Conservation (phyloP, 92 coral and sea anemone genomes). For the Heteractis magnifica region DNA sequence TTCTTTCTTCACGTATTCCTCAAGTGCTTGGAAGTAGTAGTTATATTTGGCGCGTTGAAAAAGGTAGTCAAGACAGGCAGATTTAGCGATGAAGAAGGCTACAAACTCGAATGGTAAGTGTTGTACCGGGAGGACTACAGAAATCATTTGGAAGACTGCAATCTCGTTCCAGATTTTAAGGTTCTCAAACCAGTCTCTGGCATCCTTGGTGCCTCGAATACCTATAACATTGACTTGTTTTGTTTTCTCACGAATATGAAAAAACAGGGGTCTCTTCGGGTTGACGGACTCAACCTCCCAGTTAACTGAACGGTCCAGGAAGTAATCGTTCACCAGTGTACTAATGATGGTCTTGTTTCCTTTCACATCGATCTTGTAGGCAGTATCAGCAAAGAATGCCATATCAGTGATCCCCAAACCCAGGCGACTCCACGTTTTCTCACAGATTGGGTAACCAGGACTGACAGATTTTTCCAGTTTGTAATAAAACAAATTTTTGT, state of each 20-base stretch:
- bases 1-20: slow-evolving; percentile 38
- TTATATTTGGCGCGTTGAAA: slow-evolving; percentile 44
- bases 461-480: neutral
- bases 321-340: slow-evolving; percentile 31
- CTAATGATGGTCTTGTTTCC: slow-evolving; percentile 14
- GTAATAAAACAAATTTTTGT: neutral
- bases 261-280: slow-evolving; percentile 52
- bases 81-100: slow-evolving; percentile 43
- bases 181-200: slow-evolving; percentile 64
- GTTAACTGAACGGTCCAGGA: slow-evolving; percentile 27
- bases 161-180: slow-evolving; percentile 68
- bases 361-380: slow-evolving; percentile 40
- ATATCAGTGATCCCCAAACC: slow-evolving; percentile 54
- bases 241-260: slow-evolving; percentile 38
- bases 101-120: slow-evolving; percentile 45
- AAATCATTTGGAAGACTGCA: slow-evolving; percentile 59
- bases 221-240: slow-evolving; percentile 44
- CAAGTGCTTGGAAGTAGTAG: slow-evolving; percentile 41
- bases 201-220: slow-evolving; percentile 56
- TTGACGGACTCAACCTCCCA: slow-evolving; percentile 52
- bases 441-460: slow-evolving; percentile 64
- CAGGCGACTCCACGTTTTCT: slow-evolving; percentile 51
- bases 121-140: slow-evolving; percentile 60
- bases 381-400: slow-evolving; percentile 59
- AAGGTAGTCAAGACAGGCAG: slow-evolving; percentile 49